phyloP scores from a whole-genome alignment of 2,113 vertebrate species.

The Dipodomys ordii region DNA sequence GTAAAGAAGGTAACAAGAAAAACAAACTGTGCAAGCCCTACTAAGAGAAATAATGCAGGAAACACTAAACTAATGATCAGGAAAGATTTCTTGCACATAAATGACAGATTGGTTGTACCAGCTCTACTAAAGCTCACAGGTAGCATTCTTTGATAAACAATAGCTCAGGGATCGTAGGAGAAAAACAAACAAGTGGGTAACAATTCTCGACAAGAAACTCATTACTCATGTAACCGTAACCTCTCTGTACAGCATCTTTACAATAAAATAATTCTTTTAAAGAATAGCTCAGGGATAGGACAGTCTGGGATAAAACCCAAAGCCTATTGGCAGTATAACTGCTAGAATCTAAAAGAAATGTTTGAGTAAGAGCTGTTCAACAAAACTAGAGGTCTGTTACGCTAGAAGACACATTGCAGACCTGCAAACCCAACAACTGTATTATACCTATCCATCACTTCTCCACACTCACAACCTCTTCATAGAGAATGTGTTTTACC shows the following conservation, averaged over 20 bases:
- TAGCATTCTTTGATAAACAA: neutral
- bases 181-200: too few species aligned
- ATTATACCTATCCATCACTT: neutral
- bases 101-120: neutral
- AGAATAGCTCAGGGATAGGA: neutral
- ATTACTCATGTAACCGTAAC: too few species aligned
- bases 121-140: neutral
- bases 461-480: neutral
- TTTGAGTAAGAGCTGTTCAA: neutral
- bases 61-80: neutral
- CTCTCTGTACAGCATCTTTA: too few species aligned
- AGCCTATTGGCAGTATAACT: neutral
- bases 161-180: too few species aligned
- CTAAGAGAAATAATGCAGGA: slow-evolving; percentile 13
- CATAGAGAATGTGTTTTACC: neutral
- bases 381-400: neutral
- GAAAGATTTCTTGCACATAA: slow-evolving; percentile 3
- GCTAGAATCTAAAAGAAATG: neutral
- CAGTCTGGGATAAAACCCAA: neutral
- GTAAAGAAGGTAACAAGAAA: neutral
- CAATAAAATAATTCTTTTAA: neutral
- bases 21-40: neutral
- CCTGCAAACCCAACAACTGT: neutral
- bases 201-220: too few species aligned
- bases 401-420: neutral